A percentile compares a stretch with the other conserved stretches of the same genome.
Conservation (phyloP, 2,113 vertebrate genomes). For the Stercorarius parasiticus region DNA sequence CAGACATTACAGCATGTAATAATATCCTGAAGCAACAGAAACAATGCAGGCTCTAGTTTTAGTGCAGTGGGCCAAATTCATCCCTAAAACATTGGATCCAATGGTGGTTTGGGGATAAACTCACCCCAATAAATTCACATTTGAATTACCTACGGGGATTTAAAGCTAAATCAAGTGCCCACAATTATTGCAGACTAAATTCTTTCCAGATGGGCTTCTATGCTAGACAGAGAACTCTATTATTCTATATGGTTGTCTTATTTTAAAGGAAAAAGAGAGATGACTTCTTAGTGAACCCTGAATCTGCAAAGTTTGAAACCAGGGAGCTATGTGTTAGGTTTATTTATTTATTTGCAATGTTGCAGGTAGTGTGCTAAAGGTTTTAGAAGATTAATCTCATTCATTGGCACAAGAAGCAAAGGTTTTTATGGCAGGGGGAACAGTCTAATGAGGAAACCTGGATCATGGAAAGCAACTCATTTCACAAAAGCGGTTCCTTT, state of each 20-base stretch:
- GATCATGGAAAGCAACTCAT: neutral
- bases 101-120: neutral
- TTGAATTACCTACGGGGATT: conserved; percentile 52
- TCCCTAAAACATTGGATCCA: neutral
- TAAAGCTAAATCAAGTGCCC: conserved; percentile 63
- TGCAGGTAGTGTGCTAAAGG: neutral
- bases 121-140: conserved; percentile 63
- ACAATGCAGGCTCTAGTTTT: neutral
- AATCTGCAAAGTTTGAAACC: conserved; percentile 19
- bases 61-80: neutral
- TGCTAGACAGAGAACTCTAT: conserved; percentile 58
- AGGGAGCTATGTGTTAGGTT: neutral
- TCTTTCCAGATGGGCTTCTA: conserved; percentile 62
- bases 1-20: neutral
- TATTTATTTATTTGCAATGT: neutral
- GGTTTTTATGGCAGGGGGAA: neutral
- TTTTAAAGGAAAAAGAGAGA: conserved; percentile 16
- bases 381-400: neutral
- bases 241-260: conserved; percentile 36
- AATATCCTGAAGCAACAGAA: conserved; percentile 32
- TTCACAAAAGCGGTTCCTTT: neutral
- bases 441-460: neutral
- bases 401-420: neutral
- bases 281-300: conserved; percentile 59
- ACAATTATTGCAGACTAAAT: conserved; percentile 54